These are phyloP conservation scores for Eupsilia transversa DNA, from an alignment of 2,888 invertebrate species.

Conservation along the genomic window DNA sequence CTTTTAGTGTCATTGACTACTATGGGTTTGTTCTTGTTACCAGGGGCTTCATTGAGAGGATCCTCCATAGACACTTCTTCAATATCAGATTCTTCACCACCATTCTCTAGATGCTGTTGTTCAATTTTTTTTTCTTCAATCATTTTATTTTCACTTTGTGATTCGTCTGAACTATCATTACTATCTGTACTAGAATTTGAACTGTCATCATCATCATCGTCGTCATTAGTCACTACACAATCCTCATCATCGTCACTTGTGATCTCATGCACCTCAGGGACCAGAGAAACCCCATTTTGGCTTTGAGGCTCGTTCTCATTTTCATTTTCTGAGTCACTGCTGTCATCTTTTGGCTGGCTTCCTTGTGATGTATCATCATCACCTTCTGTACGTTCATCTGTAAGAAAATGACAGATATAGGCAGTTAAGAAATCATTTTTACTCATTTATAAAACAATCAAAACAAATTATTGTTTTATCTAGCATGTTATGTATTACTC, in stretches of 20 bases:
- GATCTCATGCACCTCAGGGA: conserved; percentile 89
- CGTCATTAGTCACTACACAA: conserved; percentile 85
- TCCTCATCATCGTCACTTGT: conserved; percentile 91
- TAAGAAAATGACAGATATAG: conserved; percentile 60
- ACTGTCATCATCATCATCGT: conserved; percentile 43
- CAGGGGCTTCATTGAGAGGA: conserved; percentile 89
- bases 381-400: conserved; percentile 89
- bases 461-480: conserved; percentile 36
- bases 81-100: conserved; percentile 80
- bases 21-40: conserved; percentile 86
- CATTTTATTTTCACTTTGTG: conserved; percentile 84
- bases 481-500: conserved; percentile 24
- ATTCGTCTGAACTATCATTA: conserved; percentile 91
- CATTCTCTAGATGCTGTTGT: conserved; percentile 89
- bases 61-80: conserved; percentile 92
- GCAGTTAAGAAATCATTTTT: conserved; percentile 24
- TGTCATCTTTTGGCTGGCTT: conserved; percentile 87
- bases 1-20: conserved; percentile 94
- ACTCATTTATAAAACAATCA: conserved; percentile 15
- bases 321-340: conserved; percentile 85
- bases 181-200: conserved; percentile 75
- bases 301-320: conserved; percentile 83
- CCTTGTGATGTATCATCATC: conserved; percentile 89
- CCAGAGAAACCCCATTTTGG: conserved; percentile 84
- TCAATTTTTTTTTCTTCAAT: conserved; percentile 89